A percentile compares a stretch with the other conserved stretches of the same genome.
These are phyloP conservation scores for Coregonus clupeaformis DNA, from an alignment of 2,113 vertebrate genomes.

Conservation along the genomic window DNA sequence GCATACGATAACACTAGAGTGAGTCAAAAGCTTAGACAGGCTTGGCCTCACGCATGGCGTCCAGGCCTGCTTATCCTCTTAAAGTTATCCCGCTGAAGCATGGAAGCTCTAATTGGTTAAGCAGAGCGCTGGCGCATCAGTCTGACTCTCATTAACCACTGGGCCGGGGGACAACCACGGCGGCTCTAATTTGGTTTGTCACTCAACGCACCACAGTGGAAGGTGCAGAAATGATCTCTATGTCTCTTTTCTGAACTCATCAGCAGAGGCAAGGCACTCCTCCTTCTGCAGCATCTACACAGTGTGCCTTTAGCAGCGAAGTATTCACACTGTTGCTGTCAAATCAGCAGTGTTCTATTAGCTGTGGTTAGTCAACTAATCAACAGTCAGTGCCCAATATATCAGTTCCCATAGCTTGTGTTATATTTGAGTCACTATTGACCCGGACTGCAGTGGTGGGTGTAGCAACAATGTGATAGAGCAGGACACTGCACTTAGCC, in stretches of 20 bases:
- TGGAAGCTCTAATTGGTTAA: constrained; percentile 61
- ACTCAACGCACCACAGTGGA: constrained; percentile 9
- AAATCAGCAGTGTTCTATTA: constrained; percentile 36
- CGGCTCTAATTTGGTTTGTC: constrained; percentile 32
- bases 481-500: constrained; percentile 30
- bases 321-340: not conserved
- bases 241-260: constrained; percentile 3
- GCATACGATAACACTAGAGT: not conserved
- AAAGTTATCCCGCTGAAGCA: constrained; percentile 32
- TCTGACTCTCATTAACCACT: constrained; percentile 35
- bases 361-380: constrained; percentile 24
- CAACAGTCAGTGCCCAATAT: constrained; percentile 35
- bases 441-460: constrained; percentile 53
- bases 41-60: not conserved
- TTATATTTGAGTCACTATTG: constrained; percentile 48
- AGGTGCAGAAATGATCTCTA: not conserved
- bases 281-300: constrained; percentile 5
- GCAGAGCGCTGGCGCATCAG: constrained; percentile 42
- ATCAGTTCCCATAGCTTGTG: constrained; percentile 45
- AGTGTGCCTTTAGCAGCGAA: not conserved
- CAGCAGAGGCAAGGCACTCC: constrained; percentile 9
- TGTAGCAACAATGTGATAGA: not conserved
- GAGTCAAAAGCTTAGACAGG: not conserved
- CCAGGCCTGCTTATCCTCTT: constrained; percentile 40
- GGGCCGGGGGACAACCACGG: constrained; percentile 10